phyloP scores from a whole-genome alignment of 2,113 vertebrate genomes.

The Erpornis zantholeuca region DNA sequence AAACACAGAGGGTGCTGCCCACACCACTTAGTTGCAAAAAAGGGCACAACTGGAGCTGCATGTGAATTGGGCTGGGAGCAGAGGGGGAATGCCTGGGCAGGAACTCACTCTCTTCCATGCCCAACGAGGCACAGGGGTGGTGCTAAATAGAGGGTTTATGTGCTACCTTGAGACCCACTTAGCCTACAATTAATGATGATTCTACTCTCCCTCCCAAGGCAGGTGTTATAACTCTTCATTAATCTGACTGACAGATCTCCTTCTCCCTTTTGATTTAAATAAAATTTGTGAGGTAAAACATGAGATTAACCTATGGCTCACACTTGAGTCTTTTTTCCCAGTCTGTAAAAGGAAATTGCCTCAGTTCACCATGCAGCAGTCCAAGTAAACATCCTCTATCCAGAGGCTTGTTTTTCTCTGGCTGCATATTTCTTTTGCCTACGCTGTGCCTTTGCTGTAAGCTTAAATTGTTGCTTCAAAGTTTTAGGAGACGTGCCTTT shows the following conservation, averaged over 20 bases:
- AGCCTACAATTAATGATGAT: not conserved
- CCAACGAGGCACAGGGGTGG: rapidly evolving
- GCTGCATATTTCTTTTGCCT: not conserved
- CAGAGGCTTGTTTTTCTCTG: not conserved
- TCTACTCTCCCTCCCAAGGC: not conserved
- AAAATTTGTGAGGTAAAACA: not conserved
- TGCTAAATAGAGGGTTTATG: not conserved
- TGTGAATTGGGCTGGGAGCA: not conserved
- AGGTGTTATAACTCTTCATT: not conserved
- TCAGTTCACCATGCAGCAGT: not conserved
- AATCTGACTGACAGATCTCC: not conserved
- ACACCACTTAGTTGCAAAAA: rapidly evolving
- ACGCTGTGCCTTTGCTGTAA: not conserved
- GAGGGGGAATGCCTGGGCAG: not conserved
- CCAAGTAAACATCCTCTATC: not conserved
- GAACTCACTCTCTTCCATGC: not conserved
- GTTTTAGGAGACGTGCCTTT: not conserved
- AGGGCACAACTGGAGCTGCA: not conserved
- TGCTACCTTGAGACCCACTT: not conserved
- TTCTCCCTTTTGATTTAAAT: not conserved
- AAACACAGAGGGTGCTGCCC: not conserved
- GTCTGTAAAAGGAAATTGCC: not conserved
- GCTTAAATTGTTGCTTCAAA: not conserved
- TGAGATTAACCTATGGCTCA: not conserved
- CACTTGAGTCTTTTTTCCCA: not conserved